These are phyloP conservation scores for Barypeithes pellucidus DNA, from an alignment of 2,888 invertebrate species.

Conservation along the genomic window DNA sequence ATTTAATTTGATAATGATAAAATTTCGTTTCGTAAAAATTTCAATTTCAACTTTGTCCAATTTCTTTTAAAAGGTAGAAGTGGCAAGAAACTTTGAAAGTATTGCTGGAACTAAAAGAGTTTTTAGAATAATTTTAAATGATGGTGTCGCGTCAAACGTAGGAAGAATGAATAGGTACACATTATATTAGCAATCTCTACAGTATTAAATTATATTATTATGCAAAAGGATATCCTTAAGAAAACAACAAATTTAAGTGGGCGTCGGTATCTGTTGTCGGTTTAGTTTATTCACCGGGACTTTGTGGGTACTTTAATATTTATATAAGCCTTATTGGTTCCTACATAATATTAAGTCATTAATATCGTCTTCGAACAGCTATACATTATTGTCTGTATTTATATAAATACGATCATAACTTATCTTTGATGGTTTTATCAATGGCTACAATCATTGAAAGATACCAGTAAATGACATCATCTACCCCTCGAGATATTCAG, in stretches of 20 bases:
- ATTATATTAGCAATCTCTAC: conserved; percentile 17
- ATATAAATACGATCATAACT: too few relatives aligned
- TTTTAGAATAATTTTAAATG: not conserved
- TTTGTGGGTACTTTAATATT: conserved; percentile 25
- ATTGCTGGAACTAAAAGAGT: too few relatives aligned
- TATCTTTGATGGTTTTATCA: not conserved
- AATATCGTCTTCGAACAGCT: conserved; percentile 8
- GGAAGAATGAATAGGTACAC: conserved; percentile 19
- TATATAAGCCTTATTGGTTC: conserved; percentile 19
- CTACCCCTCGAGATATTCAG: too few relatives aligned
- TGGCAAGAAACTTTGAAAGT: too few relatives aligned
- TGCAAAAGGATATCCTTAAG: conserved; percentile 35
- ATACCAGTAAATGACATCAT: too few relatives aligned
- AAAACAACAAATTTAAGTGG: conserved; percentile 22
- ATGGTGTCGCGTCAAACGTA: conserved; percentile 10
- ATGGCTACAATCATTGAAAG: too few relatives aligned
- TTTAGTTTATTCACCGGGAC: conserved; percentile 23
- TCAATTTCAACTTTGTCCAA: too few relatives aligned
- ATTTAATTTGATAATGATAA: too few relatives aligned
- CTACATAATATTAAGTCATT: conserved; percentile 19
- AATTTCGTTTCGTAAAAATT: too few relatives aligned
- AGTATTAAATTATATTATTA: conserved; percentile 26
- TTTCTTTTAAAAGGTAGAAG: too few relatives aligned
- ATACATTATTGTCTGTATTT: conserved; percentile 2
- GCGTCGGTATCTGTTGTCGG: not conserved